Evolutionary conservation across 2,113 vertebrate species (phyloP).

Genomic region (Phyllostomus hastatus): DNA sequence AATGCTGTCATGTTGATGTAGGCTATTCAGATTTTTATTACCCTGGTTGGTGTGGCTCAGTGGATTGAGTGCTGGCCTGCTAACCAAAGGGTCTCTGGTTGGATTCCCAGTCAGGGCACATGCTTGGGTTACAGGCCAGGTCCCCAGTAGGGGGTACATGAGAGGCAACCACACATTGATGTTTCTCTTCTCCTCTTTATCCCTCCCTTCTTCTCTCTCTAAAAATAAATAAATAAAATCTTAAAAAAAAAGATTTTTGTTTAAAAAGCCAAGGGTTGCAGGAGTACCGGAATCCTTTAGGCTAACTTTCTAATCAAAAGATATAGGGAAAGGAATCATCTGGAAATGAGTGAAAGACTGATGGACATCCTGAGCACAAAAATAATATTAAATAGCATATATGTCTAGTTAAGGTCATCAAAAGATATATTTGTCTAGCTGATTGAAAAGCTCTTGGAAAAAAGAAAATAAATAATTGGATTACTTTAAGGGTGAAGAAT

Average conservation of each 20-base stretch:
- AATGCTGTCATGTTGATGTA: background rate
- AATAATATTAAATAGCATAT: background rate
- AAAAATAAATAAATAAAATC: too few species aligned
- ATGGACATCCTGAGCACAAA: background rate
- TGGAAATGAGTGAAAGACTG: background rate
- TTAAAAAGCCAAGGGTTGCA: background rate
- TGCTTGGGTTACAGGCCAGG: too few species aligned
- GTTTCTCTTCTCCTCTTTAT: too few species aligned
- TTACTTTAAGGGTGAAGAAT: background rate
- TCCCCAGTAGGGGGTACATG: too few species aligned
- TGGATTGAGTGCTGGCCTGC: too few species aligned
- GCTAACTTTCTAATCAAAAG: background rate
- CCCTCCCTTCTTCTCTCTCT: too few species aligned
- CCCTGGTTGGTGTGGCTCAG: too few species aligned
- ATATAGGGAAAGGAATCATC: background rate
- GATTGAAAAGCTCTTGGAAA: background rate
- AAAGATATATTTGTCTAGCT: background rate
- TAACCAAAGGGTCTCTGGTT: too few species aligned
- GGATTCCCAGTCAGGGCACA: too few species aligned
- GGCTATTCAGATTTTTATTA: background rate
- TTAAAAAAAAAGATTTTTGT: background rate
- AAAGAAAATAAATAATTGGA: background rate
- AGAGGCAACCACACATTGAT: too few species aligned
- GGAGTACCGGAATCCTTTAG: background rate
- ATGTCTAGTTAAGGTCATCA: background rate